phyloP scores from a whole-genome alignment of 2,888 invertebrate genomes.

The Eupithecia subumbrata region DNA sequence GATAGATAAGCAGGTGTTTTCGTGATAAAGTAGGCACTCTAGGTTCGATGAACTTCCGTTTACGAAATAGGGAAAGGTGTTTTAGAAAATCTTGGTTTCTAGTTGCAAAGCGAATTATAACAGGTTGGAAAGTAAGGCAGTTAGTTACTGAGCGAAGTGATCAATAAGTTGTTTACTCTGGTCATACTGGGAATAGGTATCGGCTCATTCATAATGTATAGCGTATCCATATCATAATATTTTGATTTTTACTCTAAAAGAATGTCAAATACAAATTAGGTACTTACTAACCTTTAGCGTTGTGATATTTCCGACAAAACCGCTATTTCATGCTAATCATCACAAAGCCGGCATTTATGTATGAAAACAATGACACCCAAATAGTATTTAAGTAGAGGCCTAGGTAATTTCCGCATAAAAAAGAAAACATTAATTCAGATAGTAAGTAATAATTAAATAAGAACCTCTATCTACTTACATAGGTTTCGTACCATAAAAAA shows the following conservation, averaged over 20 bases:
- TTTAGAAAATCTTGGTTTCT: constrained; percentile 58
- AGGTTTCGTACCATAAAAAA: not conserved
- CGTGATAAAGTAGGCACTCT: constrained; percentile 62
- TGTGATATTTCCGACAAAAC: not conserved
- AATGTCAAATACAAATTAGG: not conserved
- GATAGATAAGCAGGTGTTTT: constrained; percentile 63
- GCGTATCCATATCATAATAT: constrained; percentile 13
- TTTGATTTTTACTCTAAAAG: constrained; percentile 3
- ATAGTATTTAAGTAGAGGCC: not conserved
- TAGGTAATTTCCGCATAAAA: not conserved
- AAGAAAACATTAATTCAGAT: not conserved
- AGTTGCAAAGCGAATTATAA: constrained; percentile 46
- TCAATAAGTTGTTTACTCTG: constrained; percentile 15
- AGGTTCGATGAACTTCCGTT: constrained; percentile 80
- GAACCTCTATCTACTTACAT: not conserved
- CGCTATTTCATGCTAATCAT: not conserved
- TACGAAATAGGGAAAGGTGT: constrained; percentile 69
- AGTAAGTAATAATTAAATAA: not conserved
- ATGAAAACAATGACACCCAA: not conserved
- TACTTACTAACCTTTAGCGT: not conserved
- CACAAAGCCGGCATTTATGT: not conserved
- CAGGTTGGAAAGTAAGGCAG: constrained; percentile 43
- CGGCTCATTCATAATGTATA: constrained; percentile 9
- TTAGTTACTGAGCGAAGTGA: constrained; percentile 13
- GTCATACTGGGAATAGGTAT: not conserved